Percentiles rank a stretch among this genome's conserved stretches.
Conservation (phyloP, 1,140 invertebrate genomes). For the Halesus radiatus region DNA sequence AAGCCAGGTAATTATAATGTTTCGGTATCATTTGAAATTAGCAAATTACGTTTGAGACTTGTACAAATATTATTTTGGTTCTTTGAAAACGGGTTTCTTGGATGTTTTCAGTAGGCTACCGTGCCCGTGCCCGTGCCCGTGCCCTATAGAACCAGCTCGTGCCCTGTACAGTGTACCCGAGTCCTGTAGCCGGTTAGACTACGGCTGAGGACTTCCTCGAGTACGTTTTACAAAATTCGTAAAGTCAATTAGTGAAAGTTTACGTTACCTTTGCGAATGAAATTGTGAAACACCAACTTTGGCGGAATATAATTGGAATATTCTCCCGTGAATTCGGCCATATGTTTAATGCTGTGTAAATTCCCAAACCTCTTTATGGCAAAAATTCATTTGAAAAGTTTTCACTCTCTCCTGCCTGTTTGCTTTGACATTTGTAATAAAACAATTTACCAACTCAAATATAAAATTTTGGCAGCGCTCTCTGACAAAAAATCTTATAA, state of each 20-base stretch:
- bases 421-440: too few species aligned
- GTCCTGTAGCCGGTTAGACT: too few species aligned
- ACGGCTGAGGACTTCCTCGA: not conserved
- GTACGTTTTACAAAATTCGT: constrained; percentile 13
- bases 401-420: too few species aligned
- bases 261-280: constrained; percentile 26
- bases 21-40: constrained; percentile 26
- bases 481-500: too few species aligned
- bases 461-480: too few species aligned
- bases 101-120: not conserved
- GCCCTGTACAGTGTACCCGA: too few species aligned
- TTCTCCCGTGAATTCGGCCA: constrained; percentile 16
- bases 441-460: too few species aligned
- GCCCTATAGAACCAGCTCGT: too few species aligned
- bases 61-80: constrained; percentile 27
- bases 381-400: not conserved
- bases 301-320: constrained; percentile 19
- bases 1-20: constrained; percentile 32
- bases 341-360: constrained; percentile 2
- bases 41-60: constrained; percentile 30
- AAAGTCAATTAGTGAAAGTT: constrained; percentile 34
- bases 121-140: too few species aligned
- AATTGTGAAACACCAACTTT: constrained; percentile 17
- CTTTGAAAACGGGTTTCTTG: constrained; percentile 10
- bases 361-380: not conserved